These are phyloP conservation scores for Pithys albifrons DNA, from an alignment of 2,113 vertebrate genomes.

Conservation along the genomic window DNA sequence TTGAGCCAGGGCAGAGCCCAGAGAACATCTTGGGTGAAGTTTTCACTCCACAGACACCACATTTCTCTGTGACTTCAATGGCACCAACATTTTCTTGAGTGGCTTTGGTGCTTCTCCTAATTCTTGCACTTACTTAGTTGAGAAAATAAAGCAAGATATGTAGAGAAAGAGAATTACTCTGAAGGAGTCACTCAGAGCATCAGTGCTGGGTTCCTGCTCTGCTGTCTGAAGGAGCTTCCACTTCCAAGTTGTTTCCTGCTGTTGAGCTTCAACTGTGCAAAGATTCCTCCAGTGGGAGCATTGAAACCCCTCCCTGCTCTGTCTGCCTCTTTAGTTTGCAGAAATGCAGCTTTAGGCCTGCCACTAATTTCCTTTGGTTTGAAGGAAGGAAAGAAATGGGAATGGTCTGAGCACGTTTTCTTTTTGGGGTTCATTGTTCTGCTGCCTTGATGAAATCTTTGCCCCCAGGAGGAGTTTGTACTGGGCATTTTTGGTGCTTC, in stretches of 20 bases:
- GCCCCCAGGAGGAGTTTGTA: background rate
- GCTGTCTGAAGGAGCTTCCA: background rate
- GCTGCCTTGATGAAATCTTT: background rate
- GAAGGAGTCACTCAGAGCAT: background rate
- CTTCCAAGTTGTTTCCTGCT: background rate
- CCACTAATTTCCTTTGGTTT: background rate
- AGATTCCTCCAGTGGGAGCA: background rate
- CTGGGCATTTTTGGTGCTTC: background rate
- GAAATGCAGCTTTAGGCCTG: background rate
- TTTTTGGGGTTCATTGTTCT: background rate
- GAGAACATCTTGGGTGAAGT: background rate
- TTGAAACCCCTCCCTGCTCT: background rate
- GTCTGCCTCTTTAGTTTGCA: background rate
- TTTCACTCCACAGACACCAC: background rate
- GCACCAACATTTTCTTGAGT: background rate
- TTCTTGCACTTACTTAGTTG: background rate
- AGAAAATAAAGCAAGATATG: background rate
- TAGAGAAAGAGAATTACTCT: background rate
- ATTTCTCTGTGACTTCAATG: background rate
- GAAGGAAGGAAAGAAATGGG: background rate
- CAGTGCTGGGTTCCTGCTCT: background rate
- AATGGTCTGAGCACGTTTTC: background rate
- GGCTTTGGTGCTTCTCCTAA: background rate
- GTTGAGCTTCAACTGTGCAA: background rate
- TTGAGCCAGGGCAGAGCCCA: background rate